Base-by-base conservation (phyloP, 2,888 invertebrate species). In the Sisyra terminalis region DNA sequence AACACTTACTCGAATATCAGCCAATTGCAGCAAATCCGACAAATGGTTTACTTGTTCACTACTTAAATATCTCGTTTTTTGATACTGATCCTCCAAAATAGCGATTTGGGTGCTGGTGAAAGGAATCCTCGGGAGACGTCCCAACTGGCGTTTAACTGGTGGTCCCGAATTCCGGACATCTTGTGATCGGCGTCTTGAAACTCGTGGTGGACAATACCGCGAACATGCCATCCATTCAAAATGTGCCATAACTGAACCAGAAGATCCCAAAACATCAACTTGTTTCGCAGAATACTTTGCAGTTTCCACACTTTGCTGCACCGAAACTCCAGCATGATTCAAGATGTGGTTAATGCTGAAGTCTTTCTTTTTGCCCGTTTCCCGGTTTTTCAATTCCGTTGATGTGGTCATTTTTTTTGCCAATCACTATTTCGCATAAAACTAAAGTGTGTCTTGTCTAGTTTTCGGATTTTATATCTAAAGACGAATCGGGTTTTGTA, bases 151-250 rank as follows among this genome's bases (percentile, higher is more conserved):
- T 3, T 58, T 51, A 43, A 70, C 66, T 50, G 66, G 64, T 15
- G 60, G 57, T 35, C 54, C 55, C 43, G 55, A 17, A 29, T 11
- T 41, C 42, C 48, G 60, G 72, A 75, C 67, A 71, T 80, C 69
- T 53, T 75, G 76, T 39, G 82, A 56, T 52, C 75, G 76, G 1
- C 82, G 82, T 1, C 82, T 82, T 49, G 71, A 71, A 53, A 81
- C 82, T 46, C 82, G 66, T 3, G 81, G 80, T 52, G 79, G 82
- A 48, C 73, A 73, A 48, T 82, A 57, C 82, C 82, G 82, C 40
- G 69, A 65, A 18, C 45, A 51, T 9, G 30, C 14, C 30, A 24
- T 24, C 24, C 24, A 24, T 7, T 24, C 24, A 24, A 24, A 24
- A 24, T 24, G 24, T 24, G 24, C 24, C 24, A 24, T 24, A 3